These are phyloP conservation scores for Lacerta viridis DNA, from an alignment of 2,797 vertebrate species.

Conservation along the genomic window DNA sequence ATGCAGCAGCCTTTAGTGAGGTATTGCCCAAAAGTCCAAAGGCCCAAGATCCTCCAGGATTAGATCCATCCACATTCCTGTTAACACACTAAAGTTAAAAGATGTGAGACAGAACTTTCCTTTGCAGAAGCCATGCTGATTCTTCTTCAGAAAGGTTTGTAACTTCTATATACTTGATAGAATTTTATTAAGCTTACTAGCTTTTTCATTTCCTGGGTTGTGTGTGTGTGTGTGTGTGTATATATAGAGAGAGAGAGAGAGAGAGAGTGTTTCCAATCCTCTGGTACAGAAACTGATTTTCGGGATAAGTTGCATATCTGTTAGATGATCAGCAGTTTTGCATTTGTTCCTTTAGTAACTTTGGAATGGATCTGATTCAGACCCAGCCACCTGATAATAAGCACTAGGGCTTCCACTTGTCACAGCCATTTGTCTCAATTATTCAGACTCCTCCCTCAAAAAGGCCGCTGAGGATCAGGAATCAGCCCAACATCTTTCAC, in stretches of 20 bases:
- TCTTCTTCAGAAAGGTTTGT: neutral
- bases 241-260: too few relatives aligned
- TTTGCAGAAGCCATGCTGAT: neutral
- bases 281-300: neutral
- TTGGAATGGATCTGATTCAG: neutral
- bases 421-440: neutral
- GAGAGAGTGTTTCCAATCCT: neutral
- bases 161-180: neutral
- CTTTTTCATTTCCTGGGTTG: neutral
- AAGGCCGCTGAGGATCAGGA: neutral
- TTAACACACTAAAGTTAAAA: neutral
- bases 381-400: neutral
- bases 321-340: neutral
- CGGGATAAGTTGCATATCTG: neutral
- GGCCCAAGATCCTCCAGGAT: neutral
- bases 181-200: neutral
- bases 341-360: neutral
- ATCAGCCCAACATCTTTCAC: neutral
- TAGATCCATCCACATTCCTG: neutral
- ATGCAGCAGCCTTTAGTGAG: neutral
- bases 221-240: too few relatives aligned
- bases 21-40: neutral
- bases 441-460: neutral
- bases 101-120: neutral
- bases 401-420: too few relatives aligned